Evolutionary conservation across 2,113 vertebrate species (phyloP).

Genomic region (Anoplopoma fimbria): DNA sequence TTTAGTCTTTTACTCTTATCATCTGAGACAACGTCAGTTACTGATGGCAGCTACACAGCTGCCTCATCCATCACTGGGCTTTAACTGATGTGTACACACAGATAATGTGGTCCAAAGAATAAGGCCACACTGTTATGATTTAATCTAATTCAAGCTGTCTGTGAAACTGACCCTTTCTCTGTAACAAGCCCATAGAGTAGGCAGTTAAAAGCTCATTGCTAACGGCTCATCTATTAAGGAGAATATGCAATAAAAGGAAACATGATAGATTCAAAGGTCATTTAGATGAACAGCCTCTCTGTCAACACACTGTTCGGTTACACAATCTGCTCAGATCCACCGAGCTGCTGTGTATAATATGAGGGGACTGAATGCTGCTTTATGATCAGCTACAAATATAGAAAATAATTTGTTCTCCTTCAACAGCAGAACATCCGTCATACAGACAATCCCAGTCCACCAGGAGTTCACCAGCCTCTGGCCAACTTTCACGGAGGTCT

Average conservation of each 20-base stretch:
- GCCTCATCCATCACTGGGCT: neutral
- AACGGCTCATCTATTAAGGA: neutral
- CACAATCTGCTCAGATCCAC: slow-evolving; percentile 19
- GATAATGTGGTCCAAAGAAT: slow-evolving; percentile 5
- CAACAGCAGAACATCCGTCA: slow-evolving; percentile 64
- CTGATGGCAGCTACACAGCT: neutral
- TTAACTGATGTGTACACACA: neutral
- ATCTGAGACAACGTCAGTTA: neutral
- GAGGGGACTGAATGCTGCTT: slow-evolving; percentile 18
- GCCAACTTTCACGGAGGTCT: slow-evolving; percentile 55
- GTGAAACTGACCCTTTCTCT: slow-evolving; percentile 8
- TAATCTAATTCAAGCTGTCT: neutral
- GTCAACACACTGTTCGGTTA: slow-evolving; percentile 11
- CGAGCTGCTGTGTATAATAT: slow-evolving; percentile 1
- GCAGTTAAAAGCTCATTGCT: slow-evolving; percentile 11
- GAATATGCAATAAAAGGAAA: neutral
- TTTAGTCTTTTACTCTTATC: too few relatives aligned
- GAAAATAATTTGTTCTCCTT: slow-evolving; percentile 65
- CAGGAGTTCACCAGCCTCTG: slow-evolving; percentile 55
- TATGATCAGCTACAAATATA: slow-evolving; percentile 61
- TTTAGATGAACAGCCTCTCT: slow-evolving; percentile 8
- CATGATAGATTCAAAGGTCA: neutral
- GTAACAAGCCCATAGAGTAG: neutral
- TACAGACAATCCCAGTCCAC: slow-evolving; percentile 58
- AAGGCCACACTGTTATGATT: neutral